Conservation (phyloP, 1,140 invertebrate species). For the Vanessa tameamea region DNA sequence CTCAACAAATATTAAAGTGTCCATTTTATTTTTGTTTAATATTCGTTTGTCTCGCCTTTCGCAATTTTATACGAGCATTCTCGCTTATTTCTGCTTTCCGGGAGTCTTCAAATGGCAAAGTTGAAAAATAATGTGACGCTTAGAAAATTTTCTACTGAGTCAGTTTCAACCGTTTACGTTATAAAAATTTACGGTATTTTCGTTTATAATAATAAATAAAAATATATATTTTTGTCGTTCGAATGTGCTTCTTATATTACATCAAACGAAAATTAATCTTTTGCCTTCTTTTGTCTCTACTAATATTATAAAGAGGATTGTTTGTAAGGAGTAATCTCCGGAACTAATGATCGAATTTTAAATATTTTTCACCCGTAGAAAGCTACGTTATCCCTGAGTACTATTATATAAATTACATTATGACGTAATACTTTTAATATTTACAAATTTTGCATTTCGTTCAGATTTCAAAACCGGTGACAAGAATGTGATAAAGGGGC, state of each 20-base stretch:
- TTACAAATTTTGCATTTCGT: background rate
- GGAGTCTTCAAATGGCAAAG: constrained; percentile 20
- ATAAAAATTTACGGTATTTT: background rate
- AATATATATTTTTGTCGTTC: background rate
- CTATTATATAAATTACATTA: too few species aligned
- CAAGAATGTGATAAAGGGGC: constrained; percentile 65
- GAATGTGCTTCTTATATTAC: too few species aligned
- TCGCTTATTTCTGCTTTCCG: constrained; percentile 24
- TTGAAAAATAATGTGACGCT: constrained; percentile 32
- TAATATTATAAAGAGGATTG: too few species aligned
- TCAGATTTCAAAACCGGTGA: constrained; percentile 72
- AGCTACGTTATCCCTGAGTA: too few species aligned
- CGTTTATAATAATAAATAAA: background rate
- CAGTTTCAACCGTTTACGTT: constrained; percentile 17
- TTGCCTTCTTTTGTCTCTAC: too few species aligned
- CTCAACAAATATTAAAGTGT: constrained; percentile 35
- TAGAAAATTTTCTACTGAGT: constrained; percentile 18
- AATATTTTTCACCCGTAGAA: too few species aligned
- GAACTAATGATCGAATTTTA: too few species aligned
- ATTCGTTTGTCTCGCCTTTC: constrained; percentile 34
- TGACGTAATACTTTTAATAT: background rate
- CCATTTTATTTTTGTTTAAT: constrained; percentile 37
- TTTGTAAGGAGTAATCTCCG: too few species aligned
- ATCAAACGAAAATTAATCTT: too few species aligned
- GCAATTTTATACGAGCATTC: constrained; percentile 29